Evolutionary conservation across 1,140 invertebrate species (phyloP), one percentile per base, ranked within the genome.

Genomic region (Zelostemma sp.): DNA sequence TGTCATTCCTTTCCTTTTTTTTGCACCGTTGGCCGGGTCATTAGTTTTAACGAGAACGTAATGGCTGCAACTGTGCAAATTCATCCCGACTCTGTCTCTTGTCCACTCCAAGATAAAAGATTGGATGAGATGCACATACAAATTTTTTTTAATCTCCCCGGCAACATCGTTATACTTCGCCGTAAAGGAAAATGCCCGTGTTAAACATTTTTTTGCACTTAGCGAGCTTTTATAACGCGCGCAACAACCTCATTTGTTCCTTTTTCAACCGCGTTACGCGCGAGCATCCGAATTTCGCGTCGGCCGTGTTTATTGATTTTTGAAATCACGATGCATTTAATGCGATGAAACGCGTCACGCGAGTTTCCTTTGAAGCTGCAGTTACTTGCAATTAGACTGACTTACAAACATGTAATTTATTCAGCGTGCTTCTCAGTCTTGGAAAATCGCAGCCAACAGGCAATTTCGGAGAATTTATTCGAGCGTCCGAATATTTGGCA

Each of bases 21-120:
- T 38, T 12, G 1, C 41, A 8, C 19, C 49, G 33, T 58, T 50
- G 25, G 54, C 54, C 31, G 18, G 14, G 48, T 57, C 53, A 61
- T 68, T 68, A 68, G 56, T 68, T 66, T 68, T 68, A 61, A 68
- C 28, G 53, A 68, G 57, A 60, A 53, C 47, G 56, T 68, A 68
- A 61, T 18, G 41, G 28, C 41, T 6, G 16, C 33, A 40, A 21
- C n/a, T 53, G 55, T 16, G 11, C 19, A 41, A 28, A 58, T 55
- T 61, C 57, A 56, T 61, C 48, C 61, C 47, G 31, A 58, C 43
- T 55, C 35, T 55, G 21, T 31, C 45, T 17, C 48, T 56, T 40
- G 41, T 54, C 43, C 46, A 38, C 55, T 4, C 15, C 53, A 14
- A 65, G 46, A 35, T 54, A 40, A 57, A 63, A 57, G 53, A 63